phyloP scores from a whole-genome alignment of 92 coral and sea anemone species.

The Chrysogorgia sp. region DNA sequence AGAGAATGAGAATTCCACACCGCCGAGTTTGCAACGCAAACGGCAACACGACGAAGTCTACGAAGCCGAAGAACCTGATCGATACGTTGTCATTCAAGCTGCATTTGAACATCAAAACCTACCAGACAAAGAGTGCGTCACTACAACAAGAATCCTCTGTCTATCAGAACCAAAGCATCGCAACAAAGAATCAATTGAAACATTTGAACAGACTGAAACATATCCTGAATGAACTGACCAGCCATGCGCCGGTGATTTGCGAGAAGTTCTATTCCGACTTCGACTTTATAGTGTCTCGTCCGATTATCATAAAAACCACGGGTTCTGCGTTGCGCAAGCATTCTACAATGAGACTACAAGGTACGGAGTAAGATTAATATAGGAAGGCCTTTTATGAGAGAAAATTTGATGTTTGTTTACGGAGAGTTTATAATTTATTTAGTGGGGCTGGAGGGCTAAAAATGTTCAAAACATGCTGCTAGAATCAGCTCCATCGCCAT shows the following conservation, averaged over 20 bases:
- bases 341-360: conserved; percentile 58
- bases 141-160: conserved; percentile 3
- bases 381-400: background rate
- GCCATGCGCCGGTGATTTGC: background rate
- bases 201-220: conserved; percentile 50
- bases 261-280: conserved; percentile 37
- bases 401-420: background rate
- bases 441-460: too few relatives aligned
- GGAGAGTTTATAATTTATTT: background rate
- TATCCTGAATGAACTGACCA: conserved; percentile 51
- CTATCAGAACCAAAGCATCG: conserved; percentile 15
- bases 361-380: conserved; percentile 4
- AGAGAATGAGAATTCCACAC: too few relatives aligned
- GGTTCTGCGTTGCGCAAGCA: conserved; percentile 49
- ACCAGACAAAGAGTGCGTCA: conserved; percentile 1
- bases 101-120: conserved; percentile 33
- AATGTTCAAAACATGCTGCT: too few relatives aligned
- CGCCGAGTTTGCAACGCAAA: background rate
- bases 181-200: conserved; percentile 38
- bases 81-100: conserved; percentile 56
- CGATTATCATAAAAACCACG: conserved; percentile 54
- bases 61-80: conserved; percentile 48
- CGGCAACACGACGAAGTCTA: conserved; percentile 37
- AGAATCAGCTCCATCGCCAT: too few relatives aligned
- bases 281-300: conserved; percentile 54